Base-by-base conservation (phyloP, 1,140 invertebrate genomes). In the Scaptomyza hsui region DNA sequence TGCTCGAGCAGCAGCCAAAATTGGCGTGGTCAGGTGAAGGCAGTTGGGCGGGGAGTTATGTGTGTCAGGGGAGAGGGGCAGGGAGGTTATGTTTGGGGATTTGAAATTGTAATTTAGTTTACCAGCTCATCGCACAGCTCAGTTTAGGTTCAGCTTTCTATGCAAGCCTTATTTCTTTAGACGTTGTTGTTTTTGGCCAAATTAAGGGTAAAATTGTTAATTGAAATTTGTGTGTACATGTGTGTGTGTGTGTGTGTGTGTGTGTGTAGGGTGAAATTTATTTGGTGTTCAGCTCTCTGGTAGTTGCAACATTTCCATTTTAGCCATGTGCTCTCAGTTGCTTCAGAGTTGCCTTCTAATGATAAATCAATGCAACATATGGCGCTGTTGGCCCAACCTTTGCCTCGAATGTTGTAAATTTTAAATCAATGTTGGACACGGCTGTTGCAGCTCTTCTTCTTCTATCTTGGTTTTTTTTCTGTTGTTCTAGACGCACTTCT, bases 311-410 rank as follows among this genome's bases (percentile, higher is more conserved):
- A 78, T 83, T 76, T 88, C 68, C 83, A 89, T 83, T 75, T 69
- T 65, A 63, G 79, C 62, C 56, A 24, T 64, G 37, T 41, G 42
- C 32, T 35, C 62, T 53, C 68, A 60, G 59, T 29, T 29, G 6
- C 41, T 37, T n/a, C n/a, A n/a, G n/a, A n/a, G 39, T 45, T 68
- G 68, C 49, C 65, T 41, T 49, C 59, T 75, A 89, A 79, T 83
- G 69, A 89, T 89, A 89, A 89, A 89, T 89, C 83, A 89, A 78
- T 77, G 79, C 78, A 83, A 89, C 85, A 89, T 89, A 89, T 83
- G 78, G 75, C 57, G 42, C 69, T 72, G 76, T 72, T 70, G 61
- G 44, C 41, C 49, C 79, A 75, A 89, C 82, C 82, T 88, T 86
- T 79, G 85, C 48, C 78, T 61, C 68, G n/a, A 65, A 37, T 49